These are phyloP conservation scores for Copsychus sechellarum DNA, from an alignment of 2,113 vertebrate species.

Conservation along the genomic window DNA sequence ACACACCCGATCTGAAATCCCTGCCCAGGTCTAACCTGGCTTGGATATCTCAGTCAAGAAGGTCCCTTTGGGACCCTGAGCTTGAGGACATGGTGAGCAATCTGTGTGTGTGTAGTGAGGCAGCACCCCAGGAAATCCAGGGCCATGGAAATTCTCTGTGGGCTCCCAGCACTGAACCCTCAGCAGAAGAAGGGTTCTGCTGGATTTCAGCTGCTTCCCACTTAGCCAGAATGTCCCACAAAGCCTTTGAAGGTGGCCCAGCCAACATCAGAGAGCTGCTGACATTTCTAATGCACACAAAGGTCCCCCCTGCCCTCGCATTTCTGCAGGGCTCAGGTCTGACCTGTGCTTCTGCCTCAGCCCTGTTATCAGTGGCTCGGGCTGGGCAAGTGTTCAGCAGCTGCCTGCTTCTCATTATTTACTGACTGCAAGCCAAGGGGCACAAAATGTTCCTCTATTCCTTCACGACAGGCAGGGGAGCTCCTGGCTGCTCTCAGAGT, in stretches of 20 bases:
- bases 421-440: not conserved
- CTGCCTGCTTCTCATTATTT: not conserved
- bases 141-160: not conserved
- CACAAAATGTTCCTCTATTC: not conserved
- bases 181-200: not conserved
- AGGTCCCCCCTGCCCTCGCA: accelerated
- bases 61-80: accelerated
- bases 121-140: not conserved
- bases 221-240: not conserved
- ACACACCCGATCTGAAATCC: not conserved
- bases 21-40: not conserved
- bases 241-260: not conserved
- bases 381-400: not conserved
- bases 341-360: not conserved
- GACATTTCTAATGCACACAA: not conserved
- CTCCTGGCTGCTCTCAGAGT: not conserved
- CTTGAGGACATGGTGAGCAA: not conserved
- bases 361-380: not conserved
- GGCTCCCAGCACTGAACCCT: not conserved
- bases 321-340: not conserved
- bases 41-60: not conserved
- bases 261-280: not conserved
- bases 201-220: not conserved
- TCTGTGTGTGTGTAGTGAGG: accelerated
- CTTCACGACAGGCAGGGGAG: not conserved